phyloP scores from a whole-genome alignment of 2,888 invertebrate species.

The Ennomos quercinarius region DNA sequence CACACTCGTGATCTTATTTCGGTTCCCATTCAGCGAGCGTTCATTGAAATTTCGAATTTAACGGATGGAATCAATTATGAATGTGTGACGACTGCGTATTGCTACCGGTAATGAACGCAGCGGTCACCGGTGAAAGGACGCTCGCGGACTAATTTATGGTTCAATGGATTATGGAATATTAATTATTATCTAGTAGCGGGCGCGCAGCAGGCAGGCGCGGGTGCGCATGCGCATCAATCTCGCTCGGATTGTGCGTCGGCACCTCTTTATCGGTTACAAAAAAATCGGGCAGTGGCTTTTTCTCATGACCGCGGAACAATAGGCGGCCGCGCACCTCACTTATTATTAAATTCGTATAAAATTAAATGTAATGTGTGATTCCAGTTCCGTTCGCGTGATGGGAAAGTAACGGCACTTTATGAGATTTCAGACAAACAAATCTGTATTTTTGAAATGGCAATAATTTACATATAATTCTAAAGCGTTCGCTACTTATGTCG shows the following conservation, averaged over 20 bases:
- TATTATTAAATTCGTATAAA: slow-evolving; percentile 86
- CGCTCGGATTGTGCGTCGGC: slow-evolving; percentile 77
- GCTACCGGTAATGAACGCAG: slow-evolving; percentile 64
- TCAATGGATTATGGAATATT: slow-evolving; percentile 81
- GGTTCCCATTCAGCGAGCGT: slow-evolving; percentile 69
- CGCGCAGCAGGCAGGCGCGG: slow-evolving; percentile 76
- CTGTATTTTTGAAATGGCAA: slow-evolving; percentile 55
- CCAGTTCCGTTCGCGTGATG: slow-evolving; percentile 81
- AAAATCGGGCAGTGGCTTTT: slow-evolving; percentile 70
- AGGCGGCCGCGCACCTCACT: slow-evolving; percentile 72
- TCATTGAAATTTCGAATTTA: slow-evolving; percentile 82
- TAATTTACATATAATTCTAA: slow-evolving; percentile 57
- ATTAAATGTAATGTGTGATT: slow-evolving; percentile 84
- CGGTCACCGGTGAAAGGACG: slow-evolving; percentile 60
- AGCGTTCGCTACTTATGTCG: slow-evolving; percentile 51
- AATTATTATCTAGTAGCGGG: slow-evolving; percentile 63
- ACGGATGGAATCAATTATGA: slow-evolving; percentile 78
- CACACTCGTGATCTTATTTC: slow-evolving; percentile 78
- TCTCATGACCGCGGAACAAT: slow-evolving; percentile 81
- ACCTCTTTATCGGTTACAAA: slow-evolving; percentile 79
- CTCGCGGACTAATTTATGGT: slow-evolving; percentile 58
- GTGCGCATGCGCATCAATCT: slow-evolving; percentile 79
- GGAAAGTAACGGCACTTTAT: slow-evolving; percentile 76
- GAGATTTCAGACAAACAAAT: slow-evolving; percentile 59
- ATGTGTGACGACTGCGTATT: slow-evolving; percentile 73